These are phyloP conservation scores for Melanotaenia nigrans DNA, from an alignment of 2,797 vertebrate genomes.

Conservation along the genomic window DNA sequence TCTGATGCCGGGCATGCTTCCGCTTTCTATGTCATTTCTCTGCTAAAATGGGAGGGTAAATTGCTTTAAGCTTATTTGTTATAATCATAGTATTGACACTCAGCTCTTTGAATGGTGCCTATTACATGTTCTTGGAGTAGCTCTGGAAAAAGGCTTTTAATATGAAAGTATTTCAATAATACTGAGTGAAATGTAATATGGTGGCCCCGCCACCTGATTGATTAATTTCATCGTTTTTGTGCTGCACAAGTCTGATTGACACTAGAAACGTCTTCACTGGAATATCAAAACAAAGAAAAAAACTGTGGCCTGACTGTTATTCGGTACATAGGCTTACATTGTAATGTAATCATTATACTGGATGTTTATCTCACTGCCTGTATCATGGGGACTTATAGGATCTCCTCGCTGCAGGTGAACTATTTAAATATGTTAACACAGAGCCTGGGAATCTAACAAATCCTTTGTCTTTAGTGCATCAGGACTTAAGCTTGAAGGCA, in stretches of 20 bases:
- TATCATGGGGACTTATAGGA: conserved; percentile 49
- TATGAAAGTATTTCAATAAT: conserved; percentile 80
- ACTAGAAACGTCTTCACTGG: conserved; percentile 54
- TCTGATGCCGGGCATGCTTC: conserved; percentile 58
- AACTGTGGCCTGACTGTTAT: conserved; percentile 52
- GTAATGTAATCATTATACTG: conserved; percentile 44
- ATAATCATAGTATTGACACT: conserved; percentile 77
- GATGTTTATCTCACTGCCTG: conserved; percentile 57
- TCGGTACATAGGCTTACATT: conserved; percentile 48
- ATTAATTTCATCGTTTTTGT: conserved; percentile 79
- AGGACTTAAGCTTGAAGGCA: conserved; percentile 68
- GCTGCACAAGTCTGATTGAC: conserved; percentile 47
- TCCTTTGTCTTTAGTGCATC: conserved; percentile 72
- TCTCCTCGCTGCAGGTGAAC: conserved; percentile 45
- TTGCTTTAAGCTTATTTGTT: conserved; percentile 78
- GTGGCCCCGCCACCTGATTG: conserved; percentile 64
- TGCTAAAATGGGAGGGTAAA: conserved; percentile 63
- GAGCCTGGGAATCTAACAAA: conserved; percentile 71
- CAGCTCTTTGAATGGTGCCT: conserved; percentile 67
- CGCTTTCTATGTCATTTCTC: conserved; percentile 52
- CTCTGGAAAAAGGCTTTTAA: conserved; percentile 77
- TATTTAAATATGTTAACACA: conserved; percentile 61
- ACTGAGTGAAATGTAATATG: conserved; percentile 73
- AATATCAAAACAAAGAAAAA: conserved; percentile 55
- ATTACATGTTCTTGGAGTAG: conserved; percentile 70